Evolutionary conservation across 2,113 vertebrate species (phyloP).

Genomic region (Pholis gunnellus): DNA sequence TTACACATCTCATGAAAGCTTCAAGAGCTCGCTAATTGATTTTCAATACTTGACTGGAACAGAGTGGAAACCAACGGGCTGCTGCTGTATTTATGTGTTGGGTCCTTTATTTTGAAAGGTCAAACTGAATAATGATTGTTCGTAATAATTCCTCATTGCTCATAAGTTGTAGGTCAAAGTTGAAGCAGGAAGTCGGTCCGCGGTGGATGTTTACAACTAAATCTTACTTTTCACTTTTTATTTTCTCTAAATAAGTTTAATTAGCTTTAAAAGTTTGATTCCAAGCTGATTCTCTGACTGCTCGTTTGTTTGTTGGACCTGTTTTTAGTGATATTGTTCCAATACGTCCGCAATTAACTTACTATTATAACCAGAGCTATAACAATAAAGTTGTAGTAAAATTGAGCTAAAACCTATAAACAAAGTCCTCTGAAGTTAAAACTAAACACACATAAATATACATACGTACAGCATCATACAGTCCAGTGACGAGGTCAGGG

Average conservation of each 20-base stretch:
- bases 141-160: no score
- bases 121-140: no score
- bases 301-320: not conserved
- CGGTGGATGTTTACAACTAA: no score
- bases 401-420: not conserved
- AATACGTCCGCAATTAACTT: not conserved
- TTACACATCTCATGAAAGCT: not conserved
- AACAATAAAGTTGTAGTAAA: not conserved
- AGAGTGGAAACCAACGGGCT: not conserved
- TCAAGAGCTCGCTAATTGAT: constrained; percentile 13
- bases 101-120: no score
- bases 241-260: not conserved
- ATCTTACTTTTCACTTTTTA: not conserved
- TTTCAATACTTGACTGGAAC: not conserved
- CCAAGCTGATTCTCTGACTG: no score
- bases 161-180: no score
- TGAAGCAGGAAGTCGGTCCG: no score
- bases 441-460: not conserved
- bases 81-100: no score
- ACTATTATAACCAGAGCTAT: not conserved
- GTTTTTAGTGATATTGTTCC: not conserved
- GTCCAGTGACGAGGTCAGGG: not conserved
- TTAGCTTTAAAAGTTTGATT: not conserved
- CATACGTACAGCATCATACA: not conserved
- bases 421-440: not conserved